Evolutionary conservation across 1,140 invertebrate species (phyloP), one percentile per base, ranked within the genome.

Genomic region (Chrysoperla carnea): DNA sequence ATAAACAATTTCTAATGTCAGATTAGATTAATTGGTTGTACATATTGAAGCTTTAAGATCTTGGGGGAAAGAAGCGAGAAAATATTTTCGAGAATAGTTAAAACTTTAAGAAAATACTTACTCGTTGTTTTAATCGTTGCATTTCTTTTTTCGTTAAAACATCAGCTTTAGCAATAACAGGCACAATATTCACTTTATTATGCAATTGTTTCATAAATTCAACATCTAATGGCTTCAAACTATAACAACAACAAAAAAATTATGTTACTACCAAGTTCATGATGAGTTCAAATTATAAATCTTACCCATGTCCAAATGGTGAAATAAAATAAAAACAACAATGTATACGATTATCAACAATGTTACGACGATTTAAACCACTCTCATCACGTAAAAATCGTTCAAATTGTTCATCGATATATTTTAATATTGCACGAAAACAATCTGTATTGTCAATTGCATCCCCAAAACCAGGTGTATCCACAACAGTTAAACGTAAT

Each of bases 301-400:
- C 39, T 55, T 70, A 84, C 78, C 93, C 92, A 70, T 98, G 93
- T 28, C 93, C 93, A 64, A 92, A 92, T 11, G 96, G 95, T 37
- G 94, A 93, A 57, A 99, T 97, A 62, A 99, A 99, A 66, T 99
- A 99, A 53, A 99, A 90, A 67, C 94, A 99, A 63, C 88, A 93
- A 60, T 94, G 89, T 57, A 94, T 86, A 59, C 89, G 74, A 62
- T 88, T 91, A 55, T 94, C 90, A 36, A 90, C 79, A 50, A 91
- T 92, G 54, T 92, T 89, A 49, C 87, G 76, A 37, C 88, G 72
- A 61, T 93, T 92, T 9, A 93, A 68, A 6, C 90, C 89, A 56
- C 84, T 89, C 63, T 93, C 89, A 55, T 92, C 87, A 38, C 84
- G 73, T 17, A 93, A 64, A 60, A 89, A 94, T 46, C 84, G 75